Conservation (phyloP, 1,140 invertebrate genomes). For the Musca vetustissima region DNA sequence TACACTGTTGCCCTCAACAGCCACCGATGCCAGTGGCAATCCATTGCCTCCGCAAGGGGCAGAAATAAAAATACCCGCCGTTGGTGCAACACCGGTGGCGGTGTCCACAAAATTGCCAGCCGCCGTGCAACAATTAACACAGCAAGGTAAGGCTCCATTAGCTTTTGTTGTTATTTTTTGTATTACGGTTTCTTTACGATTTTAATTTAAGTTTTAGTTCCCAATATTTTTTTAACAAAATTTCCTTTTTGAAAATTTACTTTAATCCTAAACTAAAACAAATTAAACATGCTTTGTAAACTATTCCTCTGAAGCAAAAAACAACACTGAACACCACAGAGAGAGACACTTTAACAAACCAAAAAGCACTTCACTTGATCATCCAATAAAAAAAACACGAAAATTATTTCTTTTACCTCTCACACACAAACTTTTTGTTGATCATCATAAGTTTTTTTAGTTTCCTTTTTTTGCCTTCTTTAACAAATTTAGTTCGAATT, state of each 20-base stretch:
- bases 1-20: slow-evolving; percentile 26
- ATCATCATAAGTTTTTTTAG: no score
- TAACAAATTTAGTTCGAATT: neutral
- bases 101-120: slow-evolving; percentile 64
- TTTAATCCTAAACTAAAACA: neutral
- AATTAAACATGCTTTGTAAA: slow-evolving; percentile 4
- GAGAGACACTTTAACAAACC: no score
- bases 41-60: slow-evolving; percentile 50
- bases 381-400: no score
- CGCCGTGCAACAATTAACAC: slow-evolving; percentile 62
- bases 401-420: no score
- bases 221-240: slow-evolving; percentile 19
- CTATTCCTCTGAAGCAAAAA: neutral
- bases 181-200: slow-evolving; percentile 3
- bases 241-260: slow-evolving; percentile 1
- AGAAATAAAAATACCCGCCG: slow-evolving; percentile 68
- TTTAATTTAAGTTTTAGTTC: neutral
- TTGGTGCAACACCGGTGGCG: slow-evolving; percentile 64
- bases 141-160: slow-evolving; percentile 58
- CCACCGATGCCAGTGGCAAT: slow-evolving; percentile 40
- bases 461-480: no score
- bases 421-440: no score
- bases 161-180: slow-evolving; percentile 4
- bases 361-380: no score
- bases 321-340: no score